Conservation (phyloP, 2,113 vertebrate species). For the Corydoras sp. region DNA sequence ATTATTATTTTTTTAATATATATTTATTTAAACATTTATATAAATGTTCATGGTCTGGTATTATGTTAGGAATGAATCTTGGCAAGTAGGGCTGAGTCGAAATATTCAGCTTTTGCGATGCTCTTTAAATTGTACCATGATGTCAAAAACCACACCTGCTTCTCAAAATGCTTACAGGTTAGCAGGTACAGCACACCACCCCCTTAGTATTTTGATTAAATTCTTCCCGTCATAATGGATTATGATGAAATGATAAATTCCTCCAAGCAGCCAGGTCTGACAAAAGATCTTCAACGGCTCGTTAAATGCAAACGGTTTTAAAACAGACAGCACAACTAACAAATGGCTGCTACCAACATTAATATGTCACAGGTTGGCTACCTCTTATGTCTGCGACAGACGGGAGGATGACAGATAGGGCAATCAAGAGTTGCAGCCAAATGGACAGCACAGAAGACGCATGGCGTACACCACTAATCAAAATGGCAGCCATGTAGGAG, state of each 20-base stretch:
- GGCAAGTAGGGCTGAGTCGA: too few species aligned
- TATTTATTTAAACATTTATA: too few species aligned
- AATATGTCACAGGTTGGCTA: constrained; percentile 21
- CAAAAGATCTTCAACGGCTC: background rate
- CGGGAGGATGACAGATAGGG: constrained; percentile 18
- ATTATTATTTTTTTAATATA: too few species aligned
- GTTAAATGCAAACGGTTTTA: background rate
- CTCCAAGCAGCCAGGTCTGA: background rate
- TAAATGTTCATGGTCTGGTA: too few species aligned
- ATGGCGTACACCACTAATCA: constrained; percentile 12
- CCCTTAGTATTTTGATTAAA: too few species aligned
- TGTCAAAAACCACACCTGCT: too few species aligned
- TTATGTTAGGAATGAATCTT: too few species aligned
- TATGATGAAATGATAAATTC: background rate
- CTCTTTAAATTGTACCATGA: too few species aligned
- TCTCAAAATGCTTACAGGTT: too few species aligned
- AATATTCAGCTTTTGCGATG: too few species aligned
- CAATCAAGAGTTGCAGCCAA: constrained; percentile 14
- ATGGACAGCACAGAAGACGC: constrained; percentile 4
- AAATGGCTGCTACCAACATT: constrained; percentile 27
- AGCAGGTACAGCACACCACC: too few species aligned
- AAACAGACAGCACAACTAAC: constrained; percentile 23
- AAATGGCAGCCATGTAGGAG: constrained; percentile 7
- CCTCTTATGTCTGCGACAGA: constrained; percentile 14
- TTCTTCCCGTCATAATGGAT: too few species aligned